Evolutionary conservation across 2,797 vertebrate genomes (phyloP).

Genomic region (Tiaroga cobitis): DNA sequence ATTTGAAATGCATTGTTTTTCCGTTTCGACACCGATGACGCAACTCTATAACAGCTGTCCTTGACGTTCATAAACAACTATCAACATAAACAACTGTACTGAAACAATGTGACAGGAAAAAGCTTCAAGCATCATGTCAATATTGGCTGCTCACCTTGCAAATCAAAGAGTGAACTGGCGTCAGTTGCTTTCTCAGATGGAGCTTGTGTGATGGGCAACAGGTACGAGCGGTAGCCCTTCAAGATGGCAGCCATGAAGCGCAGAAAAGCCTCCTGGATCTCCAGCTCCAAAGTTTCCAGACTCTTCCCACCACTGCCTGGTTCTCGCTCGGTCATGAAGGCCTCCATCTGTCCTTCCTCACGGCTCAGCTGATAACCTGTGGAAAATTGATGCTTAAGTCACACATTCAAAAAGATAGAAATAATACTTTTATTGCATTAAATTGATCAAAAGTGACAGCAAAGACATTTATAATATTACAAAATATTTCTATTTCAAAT

Average conservation of each 20-base stretch:
- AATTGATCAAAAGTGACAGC: not conserved
- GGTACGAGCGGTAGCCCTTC: slow-evolving; percentile 93
- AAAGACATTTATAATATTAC: not conserved
- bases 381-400: slow-evolving; percentile 34
- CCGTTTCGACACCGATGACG: slow-evolving; percentile 12
- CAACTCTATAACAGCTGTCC: slow-evolving; percentile 1
- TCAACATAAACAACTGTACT: not conserved
- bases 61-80: not conserved
- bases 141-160: slow-evolving; percentile 84
- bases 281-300: slow-evolving; percentile 91
- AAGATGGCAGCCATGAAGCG: slow-evolving; percentile 98
- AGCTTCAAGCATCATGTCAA: not conserved
- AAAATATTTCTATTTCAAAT: not conserved
- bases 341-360: slow-evolving; percentile 90
- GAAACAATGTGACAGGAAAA: not conserved
- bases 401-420: not conserved
- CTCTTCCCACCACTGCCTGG: slow-evolving; percentile 86
- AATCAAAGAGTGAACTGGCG: slow-evolving; percentile 93
- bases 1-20: slow-evolving; percentile 32
- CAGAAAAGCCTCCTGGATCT: slow-evolving; percentile 98
- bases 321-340: slow-evolving; percentile 87
- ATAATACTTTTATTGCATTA: not conserved
- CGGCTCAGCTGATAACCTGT: slow-evolving; percentile 90
- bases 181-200: slow-evolving; percentile 98
- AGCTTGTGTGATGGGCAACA: slow-evolving; percentile 95